Evolutionary conservation across 1,140 invertebrate species (phyloP), one percentile per base, ranked within the genome.

Genomic region (Platorchestia sp.): DNA sequence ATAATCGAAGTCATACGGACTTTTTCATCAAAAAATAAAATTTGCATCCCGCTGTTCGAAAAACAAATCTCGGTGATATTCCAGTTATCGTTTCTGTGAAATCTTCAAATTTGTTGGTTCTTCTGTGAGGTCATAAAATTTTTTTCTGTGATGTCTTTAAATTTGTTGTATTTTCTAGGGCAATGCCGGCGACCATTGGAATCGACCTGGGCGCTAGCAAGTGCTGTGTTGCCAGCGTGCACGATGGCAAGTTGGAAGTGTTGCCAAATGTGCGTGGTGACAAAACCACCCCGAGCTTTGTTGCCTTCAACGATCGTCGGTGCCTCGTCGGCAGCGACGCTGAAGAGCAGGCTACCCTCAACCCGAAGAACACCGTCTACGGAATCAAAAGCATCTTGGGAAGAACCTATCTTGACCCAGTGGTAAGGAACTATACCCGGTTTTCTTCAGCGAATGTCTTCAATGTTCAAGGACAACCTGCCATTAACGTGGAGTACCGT

Each of bases 151-250:
- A n/a, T n/a, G n/a, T n/a, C n/a, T n/a, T n/a, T n/a, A n/a, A n/a
- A n/a, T n/a, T n/a, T n/a, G n/a, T 75, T 90, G 22, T 90, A 0
- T 93, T 7, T 45, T 93, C 10, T 44, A 93, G 91, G 14, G 44
- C 41, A 16, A 93, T 93, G 91, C 10, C 43, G 45, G 45, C 10
- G 45, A 93, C 43, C 91, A 93, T 93, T 44, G 91, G 91, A 36
- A 42, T 93, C 5, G 91, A 93, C 44, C 91, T 93, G 91, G 91
- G 91, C 19, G 40, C 91, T 3, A 44, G 91, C 91, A 93, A 93
- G 45, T 93, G 91, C 91, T 93, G 91, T 36, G 91, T 93, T 45
- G 91, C 91, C 43, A n/a, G 43, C 40, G 44, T 93, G 5, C 91
- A 36, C 44, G n/a, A 44, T 41, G 91, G 91, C 5, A 44, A 44